These are phyloP conservation scores for Drosophila miranda DNA, from an alignment of 1,140 invertebrate genomes.

Conservation along the genomic window DNA sequence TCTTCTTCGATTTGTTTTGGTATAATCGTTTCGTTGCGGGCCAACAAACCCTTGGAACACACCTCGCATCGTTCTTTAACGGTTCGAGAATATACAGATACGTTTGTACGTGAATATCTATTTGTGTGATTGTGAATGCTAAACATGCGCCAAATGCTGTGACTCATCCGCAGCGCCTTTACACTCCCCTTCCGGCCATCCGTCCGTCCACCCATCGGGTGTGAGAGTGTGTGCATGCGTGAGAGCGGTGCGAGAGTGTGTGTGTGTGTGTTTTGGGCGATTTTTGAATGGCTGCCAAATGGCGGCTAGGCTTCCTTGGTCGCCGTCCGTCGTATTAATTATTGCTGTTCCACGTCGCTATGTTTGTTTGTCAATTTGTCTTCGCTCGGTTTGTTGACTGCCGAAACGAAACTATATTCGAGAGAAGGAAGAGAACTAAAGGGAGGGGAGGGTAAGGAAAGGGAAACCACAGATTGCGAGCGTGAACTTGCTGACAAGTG, in stretches of 20 bases:
- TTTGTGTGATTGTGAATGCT: constrained; percentile 68
- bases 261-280: constrained; percentile 49
- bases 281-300: constrained; percentile 78
- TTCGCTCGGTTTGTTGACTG: constrained; percentile 76
- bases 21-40: no score
- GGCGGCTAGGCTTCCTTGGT: constrained; percentile 78
- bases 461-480: constrained; percentile 35
- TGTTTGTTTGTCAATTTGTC: constrained; percentile 81
- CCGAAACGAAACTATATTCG: constrained; percentile 54
- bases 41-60: constrained; percentile 11
- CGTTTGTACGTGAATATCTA: constrained; percentile 42
- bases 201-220: background rate
- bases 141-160: constrained; percentile 77
- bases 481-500: constrained; percentile 77
- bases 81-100: background rate
- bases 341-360: constrained; percentile 78
- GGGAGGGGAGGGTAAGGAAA: background rate
- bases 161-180: constrained; percentile 59
- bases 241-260: constrained; percentile 13
- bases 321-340: constrained; percentile 74
- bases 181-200: background rate
- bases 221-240: constrained; percentile 3
- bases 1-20: no score
- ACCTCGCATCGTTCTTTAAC: constrained; percentile 52
- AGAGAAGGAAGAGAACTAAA: constrained; percentile 3